Percentiles rank a stretch among this genome's conserved stretches.
These are phyloP conservation scores for Drosophila melanica DNA, from an alignment of 1,140 invertebrate genomes.

Conservation along the genomic window DNA sequence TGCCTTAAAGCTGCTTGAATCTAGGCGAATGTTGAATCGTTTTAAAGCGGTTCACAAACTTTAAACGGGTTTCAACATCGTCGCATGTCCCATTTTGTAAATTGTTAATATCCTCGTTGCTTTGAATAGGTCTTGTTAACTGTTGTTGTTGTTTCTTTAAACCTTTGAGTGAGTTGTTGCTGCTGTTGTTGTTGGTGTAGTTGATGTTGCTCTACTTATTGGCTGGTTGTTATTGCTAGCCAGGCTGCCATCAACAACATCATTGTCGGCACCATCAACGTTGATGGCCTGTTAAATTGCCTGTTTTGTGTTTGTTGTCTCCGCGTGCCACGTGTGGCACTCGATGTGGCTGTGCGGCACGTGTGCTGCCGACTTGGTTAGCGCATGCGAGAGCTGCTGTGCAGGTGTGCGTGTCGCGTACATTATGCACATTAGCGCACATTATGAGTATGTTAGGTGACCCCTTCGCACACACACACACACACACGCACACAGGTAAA, in stretches of 20 bases:
- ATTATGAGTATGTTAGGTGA: conserved; percentile 75
- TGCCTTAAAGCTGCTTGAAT: too few relatives aligned
- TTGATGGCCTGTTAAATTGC: conserved; percentile 82
- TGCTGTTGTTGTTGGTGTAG: conserved; percentile 37
- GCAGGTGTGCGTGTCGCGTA: conserved; percentile 71
- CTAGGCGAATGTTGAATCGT: background rate
- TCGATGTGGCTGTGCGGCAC: conserved; percentile 16
- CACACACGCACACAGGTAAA: conserved; percentile 29
- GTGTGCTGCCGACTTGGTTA: conserved; percentile 24
- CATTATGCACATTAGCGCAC: conserved; percentile 81
- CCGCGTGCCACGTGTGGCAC: conserved; percentile 47
- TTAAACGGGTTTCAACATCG: too few relatives aligned
- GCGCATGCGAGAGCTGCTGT: conserved; percentile 13
- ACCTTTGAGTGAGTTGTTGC: conserved; percentile 12
- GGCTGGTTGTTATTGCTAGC: conserved; percentile 62
- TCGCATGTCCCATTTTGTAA: background rate
- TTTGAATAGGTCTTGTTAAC: conserved; percentile 21
- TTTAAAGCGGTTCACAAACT: too few relatives aligned
- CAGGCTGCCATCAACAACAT: conserved; percentile 73
- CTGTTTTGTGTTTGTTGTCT: conserved; percentile 76
- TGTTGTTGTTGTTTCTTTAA: conserved; percentile 2
- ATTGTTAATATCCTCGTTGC: conserved; percentile 10
- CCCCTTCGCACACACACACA: conserved; percentile 44
- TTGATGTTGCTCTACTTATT: conserved; percentile 44
- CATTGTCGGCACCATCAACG: conserved; percentile 78